A percentile compares a stretch with the other conserved stretches of the same genome.
phyloP scores from a whole-genome alignment of 2,797 vertebrate genomes.

The Hemibagrus guttatus region DNA sequence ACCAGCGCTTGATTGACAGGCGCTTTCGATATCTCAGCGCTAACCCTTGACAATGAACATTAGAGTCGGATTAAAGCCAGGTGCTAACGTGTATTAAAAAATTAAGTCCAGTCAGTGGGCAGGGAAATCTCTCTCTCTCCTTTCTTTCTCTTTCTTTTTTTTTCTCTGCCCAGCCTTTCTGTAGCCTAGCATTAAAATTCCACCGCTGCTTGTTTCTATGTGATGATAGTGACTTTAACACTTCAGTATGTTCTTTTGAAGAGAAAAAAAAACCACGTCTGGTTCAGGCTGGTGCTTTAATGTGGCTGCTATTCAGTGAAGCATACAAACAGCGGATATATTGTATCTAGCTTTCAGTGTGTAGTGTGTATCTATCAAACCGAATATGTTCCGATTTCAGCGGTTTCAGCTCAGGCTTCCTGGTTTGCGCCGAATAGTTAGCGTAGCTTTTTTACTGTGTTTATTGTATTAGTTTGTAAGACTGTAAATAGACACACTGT shows the following conservation, averaged over 20 bases:
- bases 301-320: slow-evolving; percentile 56
- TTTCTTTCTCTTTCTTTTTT: slow-evolving; percentile 28
- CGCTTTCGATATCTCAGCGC: slow-evolving; percentile 80
- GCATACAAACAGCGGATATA: slow-evolving; percentile 66
- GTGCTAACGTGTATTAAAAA: slow-evolving; percentile 83
- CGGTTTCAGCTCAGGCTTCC: slow-evolving; percentile 37
- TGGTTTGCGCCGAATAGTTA: slow-evolving; percentile 33
- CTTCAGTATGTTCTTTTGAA: slow-evolving; percentile 71
- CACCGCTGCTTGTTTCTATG: slow-evolving; percentile 54
- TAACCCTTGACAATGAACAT: slow-evolving; percentile 83
- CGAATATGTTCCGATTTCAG: slow-evolving; percentile 50
- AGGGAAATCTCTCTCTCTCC: slow-evolving; percentile 64
- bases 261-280: slow-evolving; percentile 7
- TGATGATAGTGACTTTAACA: slow-evolving; percentile 71
- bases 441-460: slow-evolving; percentile 33
- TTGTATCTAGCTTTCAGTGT: slow-evolving; percentile 66
- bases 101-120: slow-evolving; percentile 77
- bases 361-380: slow-evolving; percentile 74
- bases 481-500: slow-evolving; percentile 74
- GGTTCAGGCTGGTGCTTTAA: slow-evolving; percentile 29
- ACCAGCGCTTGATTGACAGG: slow-evolving; percentile 79
- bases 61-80: slow-evolving; percentile 82
- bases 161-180: slow-evolving; percentile 42
- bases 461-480: slow-evolving; percentile 74
- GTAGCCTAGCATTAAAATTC: slow-evolving; percentile 71